Percentiles rank a stretch among this genome's conserved stretches.
These are phyloP conservation scores for Microtus ochrogaster DNA, from an alignment of 2,113 vertebrate genomes.

Conservation along the genomic window DNA sequence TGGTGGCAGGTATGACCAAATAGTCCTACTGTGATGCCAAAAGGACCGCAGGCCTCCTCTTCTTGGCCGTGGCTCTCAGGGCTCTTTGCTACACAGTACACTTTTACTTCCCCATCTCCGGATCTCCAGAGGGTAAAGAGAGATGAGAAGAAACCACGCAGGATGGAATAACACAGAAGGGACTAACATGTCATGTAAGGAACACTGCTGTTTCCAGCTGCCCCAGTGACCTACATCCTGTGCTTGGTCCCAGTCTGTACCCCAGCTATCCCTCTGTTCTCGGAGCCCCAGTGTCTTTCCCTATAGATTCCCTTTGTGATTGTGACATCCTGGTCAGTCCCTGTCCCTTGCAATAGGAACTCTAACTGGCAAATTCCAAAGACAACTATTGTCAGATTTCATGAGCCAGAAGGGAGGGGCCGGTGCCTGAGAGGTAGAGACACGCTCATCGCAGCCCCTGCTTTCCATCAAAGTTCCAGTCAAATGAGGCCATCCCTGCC, in stretches of 20 bases:
- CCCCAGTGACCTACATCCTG: background rate
- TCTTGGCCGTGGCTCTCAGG: background rate
- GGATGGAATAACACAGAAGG: background rate
- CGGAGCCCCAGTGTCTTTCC: background rate
- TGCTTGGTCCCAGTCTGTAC: background rate
- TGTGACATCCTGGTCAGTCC: conserved; percentile 15
- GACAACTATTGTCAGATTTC: conserved; percentile 68
- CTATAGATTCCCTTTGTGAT: conserved; percentile 37
- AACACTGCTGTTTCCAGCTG: background rate
- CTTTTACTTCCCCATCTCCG: background rate
- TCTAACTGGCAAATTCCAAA: conserved; percentile 52
- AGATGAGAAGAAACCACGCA: background rate
- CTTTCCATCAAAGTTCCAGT: background rate
- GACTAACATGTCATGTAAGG: background rate
- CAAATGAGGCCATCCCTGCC: background rate
- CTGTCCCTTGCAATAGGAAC: conserved; percentile 13
- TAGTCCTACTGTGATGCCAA: background rate
- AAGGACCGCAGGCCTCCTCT: background rate
- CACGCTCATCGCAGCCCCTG: background rate
- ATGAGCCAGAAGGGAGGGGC: conserved; percentile 15
- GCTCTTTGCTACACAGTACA: background rate
- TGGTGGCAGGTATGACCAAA: background rate
- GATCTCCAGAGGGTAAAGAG: background rate
- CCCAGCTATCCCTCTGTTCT: background rate
- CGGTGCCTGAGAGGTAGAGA: background rate